Evolutionary conservation across 1,140 invertebrate genomes (phyloP).

Genomic region (Callitettix versicolor): DNA sequence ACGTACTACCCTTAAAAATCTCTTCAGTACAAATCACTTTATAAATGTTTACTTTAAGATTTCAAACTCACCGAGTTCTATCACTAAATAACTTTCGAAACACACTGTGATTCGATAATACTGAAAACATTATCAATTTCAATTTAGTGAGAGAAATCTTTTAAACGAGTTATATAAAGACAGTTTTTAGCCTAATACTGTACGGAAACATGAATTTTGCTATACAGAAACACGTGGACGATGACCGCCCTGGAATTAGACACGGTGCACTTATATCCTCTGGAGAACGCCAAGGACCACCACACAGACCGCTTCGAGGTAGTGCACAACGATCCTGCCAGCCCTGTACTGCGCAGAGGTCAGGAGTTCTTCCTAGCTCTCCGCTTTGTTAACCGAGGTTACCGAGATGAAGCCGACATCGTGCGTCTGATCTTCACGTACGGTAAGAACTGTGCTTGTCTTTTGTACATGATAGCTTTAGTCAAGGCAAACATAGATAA

Average conservation of each 20-base stretch:
- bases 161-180: too few relatives aligned
- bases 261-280: conserved; percentile 45
- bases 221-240: background rate
- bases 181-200: too few relatives aligned
- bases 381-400: conserved; percentile 40
- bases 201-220: too few relatives aligned
- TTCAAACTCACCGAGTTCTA: too few relatives aligned
- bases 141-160: too few relatives aligned
- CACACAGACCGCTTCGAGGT: conserved; percentile 52
- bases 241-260: conserved; percentile 32
- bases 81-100: too few relatives aligned
- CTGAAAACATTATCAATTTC: too few relatives aligned
- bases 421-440: conserved; percentile 47
- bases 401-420: conserved; percentile 40
- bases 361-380: conserved; percentile 49
- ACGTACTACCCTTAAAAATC: too few relatives aligned
- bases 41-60: too few relatives aligned
- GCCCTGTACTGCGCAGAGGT: conserved; percentile 48
- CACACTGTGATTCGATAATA: too few relatives aligned
- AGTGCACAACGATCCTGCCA: conserved; percentile 38
- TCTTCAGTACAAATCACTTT: too few relatives aligned
- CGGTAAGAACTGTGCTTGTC: conserved; percentile 33
- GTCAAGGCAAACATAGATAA: background rate
- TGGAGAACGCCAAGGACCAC: conserved; percentile 48
- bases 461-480: background rate